Conservation (phyloP, 1,140 invertebrate species). For the Paraescarpia echinospica region DNA sequence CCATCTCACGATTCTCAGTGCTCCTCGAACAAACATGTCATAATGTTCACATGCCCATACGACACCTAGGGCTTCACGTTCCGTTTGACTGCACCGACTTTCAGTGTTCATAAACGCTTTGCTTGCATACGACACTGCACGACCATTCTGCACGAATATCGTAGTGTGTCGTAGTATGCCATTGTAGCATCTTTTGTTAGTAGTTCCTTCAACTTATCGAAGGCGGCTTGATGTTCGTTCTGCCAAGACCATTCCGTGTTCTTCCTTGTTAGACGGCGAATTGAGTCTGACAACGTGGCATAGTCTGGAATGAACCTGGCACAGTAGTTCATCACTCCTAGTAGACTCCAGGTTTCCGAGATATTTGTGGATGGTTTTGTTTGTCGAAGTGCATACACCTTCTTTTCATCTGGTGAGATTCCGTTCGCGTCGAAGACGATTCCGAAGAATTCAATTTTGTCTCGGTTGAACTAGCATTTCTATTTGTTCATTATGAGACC, state of each 20-base stretch:
- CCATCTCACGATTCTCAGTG: conserved; percentile 11
- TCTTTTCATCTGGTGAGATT: conserved; percentile 50
- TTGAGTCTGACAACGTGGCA: neutral
- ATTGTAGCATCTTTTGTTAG: conserved; percentile 34
- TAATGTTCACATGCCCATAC: conserved; percentile 57
- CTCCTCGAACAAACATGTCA: conserved; percentile 49
- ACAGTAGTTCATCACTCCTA: conserved; percentile 38
- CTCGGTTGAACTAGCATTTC: conserved; percentile 35
- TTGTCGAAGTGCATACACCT: conserved; percentile 46
- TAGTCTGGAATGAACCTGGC: conserved; percentile 32
- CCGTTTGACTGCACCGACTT: conserved; percentile 59
- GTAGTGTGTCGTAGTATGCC: conserved; percentile 39
- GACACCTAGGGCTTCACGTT: conserved; percentile 60
- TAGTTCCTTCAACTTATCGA: conserved; percentile 34
- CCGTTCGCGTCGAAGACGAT: conserved; percentile 52
- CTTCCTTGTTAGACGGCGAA: conserved; percentile 11
- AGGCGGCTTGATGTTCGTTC: conserved; percentile 21
- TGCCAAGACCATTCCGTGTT: conserved; percentile 11
- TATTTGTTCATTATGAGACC: conserved; percentile 51
- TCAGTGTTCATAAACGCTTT: conserved; percentile 53
- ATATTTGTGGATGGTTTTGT: conserved; percentile 21
- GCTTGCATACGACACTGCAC: conserved; percentile 57
- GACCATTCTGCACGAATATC: conserved; percentile 56
- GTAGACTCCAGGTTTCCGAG: conserved; percentile 30
- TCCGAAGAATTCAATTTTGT: conserved; percentile 17